Evolutionary conservation across 1,140 invertebrate genomes (phyloP).

Genomic region (Magallana ariakensis): DNA sequence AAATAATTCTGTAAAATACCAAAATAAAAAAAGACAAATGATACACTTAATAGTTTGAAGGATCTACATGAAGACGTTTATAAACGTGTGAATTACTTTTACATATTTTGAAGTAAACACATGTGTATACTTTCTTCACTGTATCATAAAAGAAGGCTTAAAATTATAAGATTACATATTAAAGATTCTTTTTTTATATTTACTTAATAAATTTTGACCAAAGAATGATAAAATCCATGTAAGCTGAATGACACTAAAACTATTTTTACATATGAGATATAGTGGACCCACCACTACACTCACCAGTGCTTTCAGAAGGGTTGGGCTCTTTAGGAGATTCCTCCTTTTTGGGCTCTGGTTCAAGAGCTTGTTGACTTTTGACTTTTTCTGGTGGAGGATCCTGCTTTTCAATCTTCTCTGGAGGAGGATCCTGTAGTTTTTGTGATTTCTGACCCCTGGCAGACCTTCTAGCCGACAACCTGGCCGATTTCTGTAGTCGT

Average conservation of each 20-base stretch:
- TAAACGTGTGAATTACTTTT: too few species aligned
- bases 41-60: too few species aligned
- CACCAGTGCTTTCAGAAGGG: slow-evolving; percentile 6
- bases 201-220: too few species aligned
- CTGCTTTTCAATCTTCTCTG: slow-evolving; percentile 26
- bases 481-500: slow-evolving; percentile 56
- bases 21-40: neutral
- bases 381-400: slow-evolving; percentile 1
- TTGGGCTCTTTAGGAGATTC: neutral
- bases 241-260: too few species aligned
- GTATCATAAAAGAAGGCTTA: too few species aligned
- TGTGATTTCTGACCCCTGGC: slow-evolving; percentile 34
- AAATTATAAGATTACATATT: too few species aligned
- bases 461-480: slow-evolving; percentile 54
- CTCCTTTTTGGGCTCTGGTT: slow-evolving; percentile 14
- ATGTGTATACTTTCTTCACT: too few species aligned
- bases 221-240: too few species aligned
- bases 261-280: too few species aligned
- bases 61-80: too few species aligned
- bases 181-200: too few species aligned
- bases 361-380: slow-evolving; percentile 24
- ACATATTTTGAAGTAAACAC: too few species aligned
- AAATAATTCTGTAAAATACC: slow-evolving; percentile 24
- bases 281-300: neutral
- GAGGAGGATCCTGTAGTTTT: slow-evolving; percentile 38